Evolutionary conservation across 2,888 invertebrate species (phyloP).

Genomic region (Drosophila emarginata): DNA sequence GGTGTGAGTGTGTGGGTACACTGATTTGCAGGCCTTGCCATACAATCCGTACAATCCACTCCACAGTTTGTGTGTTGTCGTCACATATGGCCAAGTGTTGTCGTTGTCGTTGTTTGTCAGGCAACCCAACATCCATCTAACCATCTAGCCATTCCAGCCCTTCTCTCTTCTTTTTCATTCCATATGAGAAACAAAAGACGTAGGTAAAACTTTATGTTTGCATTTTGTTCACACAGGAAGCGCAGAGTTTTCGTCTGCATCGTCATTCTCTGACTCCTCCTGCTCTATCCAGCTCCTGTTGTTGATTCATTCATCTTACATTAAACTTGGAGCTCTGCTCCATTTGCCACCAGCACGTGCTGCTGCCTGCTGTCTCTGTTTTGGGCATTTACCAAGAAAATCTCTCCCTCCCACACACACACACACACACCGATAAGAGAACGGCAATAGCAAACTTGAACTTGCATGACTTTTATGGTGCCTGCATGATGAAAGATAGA

Average conservation of each 20-base stretch:
- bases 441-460: constrained; percentile 60
- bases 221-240: constrained; percentile 26
- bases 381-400: constrained; percentile 44
- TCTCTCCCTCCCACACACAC: constrained; percentile 37
- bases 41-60: constrained; percentile 11
- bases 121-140: background rate
- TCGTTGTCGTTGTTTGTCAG: no score
- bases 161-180: background rate
- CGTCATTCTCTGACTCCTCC: constrained; percentile 3
- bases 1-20: constrained; percentile 31
- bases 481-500: constrained; percentile 26
- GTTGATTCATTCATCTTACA: constrained; percentile 21
- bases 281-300: constrained; percentile 38
- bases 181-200: constrained; percentile 41
- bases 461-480: constrained; percentile 62
- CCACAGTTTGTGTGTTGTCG: constrained; percentile 7
- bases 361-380: constrained; percentile 18
- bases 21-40: constrained; percentile 27
- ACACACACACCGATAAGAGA: constrained; percentile 30
- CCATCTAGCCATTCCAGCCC: background rate
- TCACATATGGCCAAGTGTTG: constrained; percentile 37
- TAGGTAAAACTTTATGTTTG: constrained; percentile 36
- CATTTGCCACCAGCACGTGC: constrained; percentile 37
- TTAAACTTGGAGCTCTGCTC: constrained; percentile 30
- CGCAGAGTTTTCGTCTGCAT: constrained; percentile 31